A percentile compares a stretch with the other conserved stretches of the same genome.
Evolutionary conservation across 2,888 invertebrate genomes (phyloP).

Genomic region (Cancer borealis): DNA sequence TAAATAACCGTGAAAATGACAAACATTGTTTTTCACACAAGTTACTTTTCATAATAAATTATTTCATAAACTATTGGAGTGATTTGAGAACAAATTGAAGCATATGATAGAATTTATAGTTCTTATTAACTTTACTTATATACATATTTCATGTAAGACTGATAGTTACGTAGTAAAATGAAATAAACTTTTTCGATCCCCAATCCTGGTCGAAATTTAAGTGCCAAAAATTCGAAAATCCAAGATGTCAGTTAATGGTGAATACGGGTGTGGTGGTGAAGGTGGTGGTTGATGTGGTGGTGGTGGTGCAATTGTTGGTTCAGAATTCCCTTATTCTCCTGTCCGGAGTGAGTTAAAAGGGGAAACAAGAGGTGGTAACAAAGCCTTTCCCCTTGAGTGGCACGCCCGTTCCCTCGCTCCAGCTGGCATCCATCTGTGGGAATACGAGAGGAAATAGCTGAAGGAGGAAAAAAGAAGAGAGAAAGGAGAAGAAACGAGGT

Average conservation of each 20-base stretch:
- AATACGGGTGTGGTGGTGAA: neutral
- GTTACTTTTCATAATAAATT: too few species aligned
- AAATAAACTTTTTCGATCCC: too few species aligned
- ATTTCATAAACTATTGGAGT: too few species aligned
- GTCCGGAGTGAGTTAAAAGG: neutral
- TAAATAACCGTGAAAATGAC: too few species aligned
- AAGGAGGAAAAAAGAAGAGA: neutral
- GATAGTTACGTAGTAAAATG: too few species aligned
- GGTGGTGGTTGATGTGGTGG: neutral
- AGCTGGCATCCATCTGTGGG: slow-evolving; percentile 36
- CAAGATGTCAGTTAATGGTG: neutral
- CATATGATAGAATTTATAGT: too few species aligned
- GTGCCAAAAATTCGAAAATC: too few species aligned
- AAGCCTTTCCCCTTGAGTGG: slow-evolving; percentile 30
- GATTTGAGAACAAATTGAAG: too few species aligned
- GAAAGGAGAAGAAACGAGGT: neutral
- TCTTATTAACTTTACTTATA: too few species aligned
- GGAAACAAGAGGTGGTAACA: slow-evolving; percentile 32
- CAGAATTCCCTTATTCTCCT: neutral
- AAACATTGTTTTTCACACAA: too few species aligned
- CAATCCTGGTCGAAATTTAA: too few species aligned
- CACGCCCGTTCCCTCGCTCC: neutral
- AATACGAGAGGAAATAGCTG: neutral
- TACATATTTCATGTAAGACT: too few species aligned
- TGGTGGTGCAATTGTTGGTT: neutral